Evolutionary conservation across 1,140 invertebrate genomes (phyloP).

Genomic region (Littorina saxatilis): DNA sequence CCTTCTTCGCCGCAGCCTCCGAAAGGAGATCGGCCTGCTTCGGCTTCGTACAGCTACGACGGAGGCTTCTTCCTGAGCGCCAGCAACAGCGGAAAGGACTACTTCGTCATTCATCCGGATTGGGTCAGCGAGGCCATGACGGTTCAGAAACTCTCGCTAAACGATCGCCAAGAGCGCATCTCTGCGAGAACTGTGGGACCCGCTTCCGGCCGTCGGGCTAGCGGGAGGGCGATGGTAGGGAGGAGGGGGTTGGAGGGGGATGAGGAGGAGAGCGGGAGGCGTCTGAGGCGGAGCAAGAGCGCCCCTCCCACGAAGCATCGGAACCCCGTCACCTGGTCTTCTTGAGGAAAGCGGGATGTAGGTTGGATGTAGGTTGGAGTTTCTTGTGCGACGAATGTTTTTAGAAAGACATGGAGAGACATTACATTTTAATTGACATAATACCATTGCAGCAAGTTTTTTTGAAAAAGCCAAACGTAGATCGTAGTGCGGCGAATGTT

Average conservation of each 20-base stretch:
- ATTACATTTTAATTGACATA: no score
- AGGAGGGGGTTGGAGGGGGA: not conserved
- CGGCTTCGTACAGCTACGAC: slow-evolving; percentile 52
- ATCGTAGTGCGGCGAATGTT: no score
- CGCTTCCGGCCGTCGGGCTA: not conserved
- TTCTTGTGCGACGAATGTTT: no score
- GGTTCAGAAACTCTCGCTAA: slow-evolving; percentile 41
- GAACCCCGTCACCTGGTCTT: slow-evolving; percentile 43
- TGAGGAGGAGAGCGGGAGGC: not conserved
- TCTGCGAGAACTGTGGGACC: not conserved
- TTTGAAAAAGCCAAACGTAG: no score
- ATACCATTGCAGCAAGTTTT: no score
- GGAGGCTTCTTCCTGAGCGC: slow-evolving; percentile 51
- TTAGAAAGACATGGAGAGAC: no score
- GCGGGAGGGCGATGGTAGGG: not conserved
- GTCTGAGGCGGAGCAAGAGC: slow-evolving; percentile 34
- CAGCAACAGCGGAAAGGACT: slow-evolving; percentile 32
- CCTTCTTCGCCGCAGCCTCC: slow-evolving; percentile 9
- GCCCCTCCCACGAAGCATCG: slow-evolving; percentile 40
- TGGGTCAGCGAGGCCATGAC: slow-evolving; percentile 69
- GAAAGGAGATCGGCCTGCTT: slow-evolving; percentile 21
- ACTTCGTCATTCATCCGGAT: slow-evolving; percentile 69
- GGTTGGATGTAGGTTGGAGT: no score
- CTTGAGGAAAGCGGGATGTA: no score
- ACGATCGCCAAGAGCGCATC: slow-evolving; percentile 13